These are phyloP conservation scores for Platerodrilus igneus DNA, from an alignment of 2,888 invertebrate genomes.

Conservation along the genomic window DNA sequence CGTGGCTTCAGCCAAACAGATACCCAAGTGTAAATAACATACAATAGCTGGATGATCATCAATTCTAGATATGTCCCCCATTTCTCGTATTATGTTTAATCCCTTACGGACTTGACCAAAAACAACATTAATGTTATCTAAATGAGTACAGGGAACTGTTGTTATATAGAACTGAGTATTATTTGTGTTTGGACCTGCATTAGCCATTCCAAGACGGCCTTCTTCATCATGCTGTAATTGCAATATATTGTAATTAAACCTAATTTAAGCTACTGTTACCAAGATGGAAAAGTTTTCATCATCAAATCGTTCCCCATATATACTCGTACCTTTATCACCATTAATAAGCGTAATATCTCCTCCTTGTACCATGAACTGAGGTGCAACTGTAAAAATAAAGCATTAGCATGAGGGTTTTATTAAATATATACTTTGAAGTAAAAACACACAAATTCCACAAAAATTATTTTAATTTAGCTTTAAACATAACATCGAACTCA, in stretches of 20 bases:
- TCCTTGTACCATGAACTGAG: constrained; percentile 86
- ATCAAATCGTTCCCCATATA: constrained; percentile 84
- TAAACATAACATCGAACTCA: no score
- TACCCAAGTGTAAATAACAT: constrained; percentile 34
- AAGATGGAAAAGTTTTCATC: constrained; percentile 80
- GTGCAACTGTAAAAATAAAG: constrained; percentile 58
- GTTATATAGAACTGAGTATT: constrained; percentile 95
- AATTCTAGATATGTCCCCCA: constrained; percentile 58
- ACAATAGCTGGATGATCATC: constrained; percentile 60
- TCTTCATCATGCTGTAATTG: constrained; percentile 53
- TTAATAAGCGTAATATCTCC: constrained; percentile 74
- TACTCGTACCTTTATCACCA: constrained; percentile 90
- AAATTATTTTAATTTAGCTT: no score
- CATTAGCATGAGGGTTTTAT: neutral
- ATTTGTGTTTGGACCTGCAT: constrained; percentile 78
- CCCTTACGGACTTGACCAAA: constrained; percentile 79
- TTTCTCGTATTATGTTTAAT: constrained; percentile 64
- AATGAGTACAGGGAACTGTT: constrained; percentile 66
- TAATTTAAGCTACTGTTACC: constrained; percentile 48
- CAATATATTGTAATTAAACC: no score
- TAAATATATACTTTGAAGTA: neutral
- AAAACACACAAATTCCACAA: no score
- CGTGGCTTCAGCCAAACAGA: no score
- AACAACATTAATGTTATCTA: constrained; percentile 77
- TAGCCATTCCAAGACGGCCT: constrained; percentile 76